Base-by-base conservation (phyloP, 2,113 vertebrate genomes). In the Cardinalis cardinalis region DNA sequence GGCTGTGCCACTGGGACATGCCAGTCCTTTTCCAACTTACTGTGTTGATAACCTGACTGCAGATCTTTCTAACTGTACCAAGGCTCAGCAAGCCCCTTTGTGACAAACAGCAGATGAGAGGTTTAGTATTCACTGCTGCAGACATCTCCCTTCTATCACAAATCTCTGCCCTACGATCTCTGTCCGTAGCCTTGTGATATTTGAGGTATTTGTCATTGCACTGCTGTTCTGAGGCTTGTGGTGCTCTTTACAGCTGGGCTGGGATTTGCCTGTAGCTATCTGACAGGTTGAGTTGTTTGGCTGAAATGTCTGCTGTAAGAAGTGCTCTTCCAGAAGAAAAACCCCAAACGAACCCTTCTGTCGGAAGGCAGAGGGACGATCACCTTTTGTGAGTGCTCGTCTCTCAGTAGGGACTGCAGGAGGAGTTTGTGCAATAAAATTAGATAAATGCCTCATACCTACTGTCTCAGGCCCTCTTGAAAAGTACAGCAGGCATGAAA, bases 181-280 rank as follows among this genome's bases (percentile, higher is more conserved):
- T 29, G 9, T 3, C 44, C 2, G 1, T 2, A 61, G 1, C 60
- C 29, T 73, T 0, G 1, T 20, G 46, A 0, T 55, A 6, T 41
- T 40, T 25, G 49, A 72, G 59, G 12, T 52, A 7, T 70, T 78
- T 55, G 43, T 60, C 66, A 11, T 36, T 24, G 3, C 4, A 0
- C 12, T 46, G 75, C 3, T 40, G 31, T 17, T 15, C 32, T 13
- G n/a, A 52, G 71, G 40, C 44, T 43, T 0, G 0, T 1, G 3
- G 16, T 28, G 49, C 34, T 56, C 4, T 32, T 31, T 26, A 23
- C 51, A 14, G 5, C 1, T 18, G 55, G 38, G 38, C n/a, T 46
- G 49, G 41, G 73, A 28, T 66, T 48, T 79, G 38, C 28, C 41
- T 70, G 4, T 3, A 36, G 75, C 32, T 53, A 3, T 51, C 34